phyloP scores from a whole-genome alignment of 2,888 invertebrate genomes.

The Cylloceria caligata region DNA sequence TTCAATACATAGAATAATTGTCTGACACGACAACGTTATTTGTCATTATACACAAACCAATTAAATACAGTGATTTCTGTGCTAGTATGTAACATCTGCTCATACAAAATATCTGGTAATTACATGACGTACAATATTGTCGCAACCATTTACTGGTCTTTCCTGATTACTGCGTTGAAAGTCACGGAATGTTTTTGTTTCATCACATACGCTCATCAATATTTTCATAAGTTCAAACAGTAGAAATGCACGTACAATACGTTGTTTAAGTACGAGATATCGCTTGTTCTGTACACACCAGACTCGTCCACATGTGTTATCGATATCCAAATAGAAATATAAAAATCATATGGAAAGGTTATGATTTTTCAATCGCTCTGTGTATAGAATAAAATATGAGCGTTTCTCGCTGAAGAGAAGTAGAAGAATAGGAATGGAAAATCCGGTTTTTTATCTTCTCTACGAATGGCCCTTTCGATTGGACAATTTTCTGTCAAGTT shows the following conservation, averaged over 20 bases:
- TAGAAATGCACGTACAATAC: not conserved
- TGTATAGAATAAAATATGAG: not conserved
- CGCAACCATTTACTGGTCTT: not conserved
- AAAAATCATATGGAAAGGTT: not conserved
- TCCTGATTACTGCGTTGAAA: not conserved
- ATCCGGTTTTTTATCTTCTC: conserved; percentile 2
- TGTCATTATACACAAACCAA: not conserved
- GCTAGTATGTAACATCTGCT: not conserved
- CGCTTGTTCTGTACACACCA: not conserved
- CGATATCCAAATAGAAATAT: conserved; percentile 4
- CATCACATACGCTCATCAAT: too few relatives aligned
- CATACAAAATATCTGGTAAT: not conserved
- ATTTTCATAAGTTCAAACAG: not conserved
- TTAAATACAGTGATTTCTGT: not conserved
- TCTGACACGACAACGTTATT: not conserved
- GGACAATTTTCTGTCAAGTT: not conserved
- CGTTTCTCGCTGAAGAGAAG: not conserved
- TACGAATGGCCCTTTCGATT: conserved; percentile 9
- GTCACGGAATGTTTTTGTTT: not conserved
- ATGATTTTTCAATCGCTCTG: not conserved
- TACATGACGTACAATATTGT: not conserved
- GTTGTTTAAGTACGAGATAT: not conserved
- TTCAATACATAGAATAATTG: conserved; percentile 1
- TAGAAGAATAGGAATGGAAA: not conserved
- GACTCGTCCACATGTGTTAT: not conserved